phyloP scores from a whole-genome alignment of 92 coral and sea anemone genomes.

The Phenganax marumi region DNA sequence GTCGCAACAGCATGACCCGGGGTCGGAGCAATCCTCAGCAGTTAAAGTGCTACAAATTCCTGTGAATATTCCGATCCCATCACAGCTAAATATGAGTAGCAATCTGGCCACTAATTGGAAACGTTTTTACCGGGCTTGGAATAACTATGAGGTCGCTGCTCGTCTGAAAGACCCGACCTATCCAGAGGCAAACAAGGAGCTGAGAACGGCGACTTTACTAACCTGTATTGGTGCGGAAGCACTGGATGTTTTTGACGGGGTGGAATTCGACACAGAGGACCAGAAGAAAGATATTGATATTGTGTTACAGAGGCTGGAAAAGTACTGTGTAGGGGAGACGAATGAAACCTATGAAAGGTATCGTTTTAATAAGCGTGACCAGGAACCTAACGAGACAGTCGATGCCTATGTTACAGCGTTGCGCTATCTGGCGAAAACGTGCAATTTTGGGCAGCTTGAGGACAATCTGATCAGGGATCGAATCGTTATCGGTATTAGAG shows the following conservation, averaged over 20 bases:
- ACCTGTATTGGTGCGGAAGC: conserved; percentile 62
- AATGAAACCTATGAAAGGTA: conserved; percentile 66
- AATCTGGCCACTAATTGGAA: conserved; percentile 35
- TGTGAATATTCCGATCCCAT: conserved; percentile 42
- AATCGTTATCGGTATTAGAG: too few species aligned
- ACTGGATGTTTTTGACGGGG: conserved; percentile 53
- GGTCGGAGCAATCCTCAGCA: too few species aligned
- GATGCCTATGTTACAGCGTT: conserved; percentile 66
- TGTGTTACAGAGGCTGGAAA: conserved; percentile 51
- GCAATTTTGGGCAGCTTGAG: conserved; percentile 58
- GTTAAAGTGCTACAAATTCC: too few species aligned
- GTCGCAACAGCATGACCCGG: background rate
- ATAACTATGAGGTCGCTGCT: conserved; percentile 42
- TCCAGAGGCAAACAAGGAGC: conserved; percentile 39
- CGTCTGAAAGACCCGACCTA: conserved; percentile 32
- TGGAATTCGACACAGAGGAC: conserved; percentile 49
- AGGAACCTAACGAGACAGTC: conserved; percentile 59
- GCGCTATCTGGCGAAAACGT: conserved; percentile 59
- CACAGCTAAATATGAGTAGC: too few species aligned
- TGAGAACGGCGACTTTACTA: too few species aligned
- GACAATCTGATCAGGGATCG: conserved; percentile 53
- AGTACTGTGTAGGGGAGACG: conserved; percentile 59
- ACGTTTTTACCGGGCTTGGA: conserved; percentile 22
- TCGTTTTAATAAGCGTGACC: conserved; percentile 57
- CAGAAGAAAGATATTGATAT: conserved; percentile 54